These are phyloP conservation scores for Leucozona laternaria DNA, from an alignment of 2,888 invertebrate species.

Conservation along the genomic window DNA sequence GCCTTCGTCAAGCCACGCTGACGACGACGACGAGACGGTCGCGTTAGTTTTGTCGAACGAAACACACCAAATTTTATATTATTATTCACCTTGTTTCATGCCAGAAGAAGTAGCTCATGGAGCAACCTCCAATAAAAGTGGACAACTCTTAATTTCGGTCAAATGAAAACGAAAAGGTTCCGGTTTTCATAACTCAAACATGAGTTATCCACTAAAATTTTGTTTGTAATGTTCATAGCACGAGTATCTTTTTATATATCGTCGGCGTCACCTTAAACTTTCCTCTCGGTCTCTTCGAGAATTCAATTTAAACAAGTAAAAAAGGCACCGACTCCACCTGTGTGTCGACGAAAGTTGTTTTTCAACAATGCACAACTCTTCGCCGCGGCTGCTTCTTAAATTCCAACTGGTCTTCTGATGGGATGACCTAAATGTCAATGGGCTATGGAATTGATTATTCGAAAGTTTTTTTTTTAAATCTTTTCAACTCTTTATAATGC, in stretches of 20 bases:
- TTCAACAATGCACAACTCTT: background rate
- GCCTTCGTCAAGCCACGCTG: no score
- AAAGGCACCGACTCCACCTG: constrained; percentile 50
- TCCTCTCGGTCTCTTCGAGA: constrained; percentile 19
- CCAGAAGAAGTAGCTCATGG: constrained; percentile 12
- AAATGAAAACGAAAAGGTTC: constrained; percentile 71
- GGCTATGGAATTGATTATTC: constrained; percentile 66
- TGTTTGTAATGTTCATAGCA: constrained; percentile 34
- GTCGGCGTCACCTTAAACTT: constrained; percentile 42
- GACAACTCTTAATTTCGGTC: constrained; percentile 67
- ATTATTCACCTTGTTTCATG: constrained; percentile 30
- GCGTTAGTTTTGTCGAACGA: background rate
- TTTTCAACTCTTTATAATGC: constrained; percentile 40
- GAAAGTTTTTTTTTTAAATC: constrained; percentile 63
- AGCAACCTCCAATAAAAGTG: constrained; percentile 42
- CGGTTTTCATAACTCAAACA: constrained; percentile 55
- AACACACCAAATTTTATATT: constrained; percentile 9
- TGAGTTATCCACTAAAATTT: constrained; percentile 22
- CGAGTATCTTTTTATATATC: constrained; percentile 42
- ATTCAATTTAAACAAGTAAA: constrained; percentile 6
- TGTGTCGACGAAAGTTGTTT: constrained; percentile 56
- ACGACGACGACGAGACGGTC: no score
- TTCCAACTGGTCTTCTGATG: constrained; percentile 45
- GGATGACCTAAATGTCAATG: constrained; percentile 66
- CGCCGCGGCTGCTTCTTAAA: constrained; percentile 41